These are phyloP conservation scores for Belgica antarctica DNA, from an alignment of 2,888 invertebrate species.

Conservation along the genomic window DNA sequence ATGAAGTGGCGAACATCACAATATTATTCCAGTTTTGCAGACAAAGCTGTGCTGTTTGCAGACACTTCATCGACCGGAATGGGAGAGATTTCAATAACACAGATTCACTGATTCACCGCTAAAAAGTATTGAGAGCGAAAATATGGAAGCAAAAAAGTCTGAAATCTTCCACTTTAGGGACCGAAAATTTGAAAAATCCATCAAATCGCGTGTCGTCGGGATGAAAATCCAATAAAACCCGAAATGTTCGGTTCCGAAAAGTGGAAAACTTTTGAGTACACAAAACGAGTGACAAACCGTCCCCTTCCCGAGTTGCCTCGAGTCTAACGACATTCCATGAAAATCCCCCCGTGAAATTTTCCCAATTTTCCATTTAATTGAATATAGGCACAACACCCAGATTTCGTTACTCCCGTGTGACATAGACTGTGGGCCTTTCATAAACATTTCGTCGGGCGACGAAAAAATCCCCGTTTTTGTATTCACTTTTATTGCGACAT, in stretches of 20 bases:
- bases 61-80: background rate
- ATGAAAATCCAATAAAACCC: background rate
- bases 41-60: too few relatives aligned
- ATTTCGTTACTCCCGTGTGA: background rate
- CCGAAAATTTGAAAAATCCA: background rate
- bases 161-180: background rate
- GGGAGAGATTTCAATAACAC: background rate
- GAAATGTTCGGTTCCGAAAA: background rate
- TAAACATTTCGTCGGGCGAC: background rate
- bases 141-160: too few relatives aligned
- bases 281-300: background rate
- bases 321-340: constrained; percentile 1
- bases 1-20: too few relatives aligned
- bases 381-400: constrained; percentile 15
- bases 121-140: too few relatives aligned
- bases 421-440: background rate
- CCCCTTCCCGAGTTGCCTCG: background rate
- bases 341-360: constrained; percentile 25
- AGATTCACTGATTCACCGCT: background rate
- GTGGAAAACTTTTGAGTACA: background rate
- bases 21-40: too few relatives aligned
- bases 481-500: constrained; percentile 20
- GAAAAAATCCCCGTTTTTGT: constrained; percentile 20
- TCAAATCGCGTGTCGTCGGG: background rate
- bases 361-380: constrained; percentile 38